A percentile compares a stretch with the other conserved stretches of the same genome.
These are phyloP conservation scores for Hydrozoanthus tunicans DNA, from an alignment of 64 coral and sea anemone genomes.

Conservation along the genomic window DNA sequence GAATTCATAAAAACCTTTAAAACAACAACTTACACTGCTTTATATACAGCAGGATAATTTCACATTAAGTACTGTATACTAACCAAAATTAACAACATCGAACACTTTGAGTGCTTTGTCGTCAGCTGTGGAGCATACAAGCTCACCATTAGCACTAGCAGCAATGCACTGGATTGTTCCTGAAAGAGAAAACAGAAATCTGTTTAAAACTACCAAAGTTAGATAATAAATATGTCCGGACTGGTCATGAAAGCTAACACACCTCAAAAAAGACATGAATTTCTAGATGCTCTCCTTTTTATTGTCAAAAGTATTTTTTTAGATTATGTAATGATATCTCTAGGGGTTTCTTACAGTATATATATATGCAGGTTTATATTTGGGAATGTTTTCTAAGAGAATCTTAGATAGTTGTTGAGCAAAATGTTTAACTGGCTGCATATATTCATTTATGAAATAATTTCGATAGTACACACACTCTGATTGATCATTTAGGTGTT, in stretches of 20 bases:
- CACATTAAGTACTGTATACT: constrained; percentile 2
- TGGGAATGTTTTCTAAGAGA: no score
- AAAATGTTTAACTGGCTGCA: no score
- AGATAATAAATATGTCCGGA: background rate
- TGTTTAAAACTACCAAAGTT: background rate
- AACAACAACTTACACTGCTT: background rate
- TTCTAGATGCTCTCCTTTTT: no score
- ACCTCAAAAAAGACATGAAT: background rate
- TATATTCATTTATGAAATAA: no score
- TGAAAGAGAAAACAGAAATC: constrained; percentile 13
- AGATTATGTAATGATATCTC: no score
- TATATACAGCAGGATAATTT: no score
- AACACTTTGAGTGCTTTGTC: constrained; percentile 99
- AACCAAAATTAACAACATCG: constrained; percentile 99
- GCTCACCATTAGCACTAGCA: constrained; percentile 86
- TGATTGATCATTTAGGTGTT: no score
- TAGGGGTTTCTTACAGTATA: no score
- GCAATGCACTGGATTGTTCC: constrained; percentile 91
- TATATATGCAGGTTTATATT: no score
- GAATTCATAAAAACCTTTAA: background rate
- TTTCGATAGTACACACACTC: no score
- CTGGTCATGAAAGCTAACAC: background rate
- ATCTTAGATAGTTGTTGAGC: no score
- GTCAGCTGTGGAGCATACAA: constrained; percentile 87
- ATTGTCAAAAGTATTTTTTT: no score